Base-by-base conservation (phyloP, 2,797 vertebrate species). In the Prionace glauca region DNA sequence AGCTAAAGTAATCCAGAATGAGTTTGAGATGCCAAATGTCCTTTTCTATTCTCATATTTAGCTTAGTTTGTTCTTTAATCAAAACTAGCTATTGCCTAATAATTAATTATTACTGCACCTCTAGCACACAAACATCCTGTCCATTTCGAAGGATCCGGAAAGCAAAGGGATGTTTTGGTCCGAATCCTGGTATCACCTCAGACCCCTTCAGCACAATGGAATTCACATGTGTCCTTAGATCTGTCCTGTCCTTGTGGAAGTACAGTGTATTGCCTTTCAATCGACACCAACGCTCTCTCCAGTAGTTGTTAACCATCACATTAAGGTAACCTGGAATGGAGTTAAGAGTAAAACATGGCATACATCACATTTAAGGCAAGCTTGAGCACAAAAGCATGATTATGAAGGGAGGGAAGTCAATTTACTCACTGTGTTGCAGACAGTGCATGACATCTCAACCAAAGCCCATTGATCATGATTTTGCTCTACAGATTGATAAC, bases 241-340 rank as follows among this genome's bases (percentile, higher is more conserved):
- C 98, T 0, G 97, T 97, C 10, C 97, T 97, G 95, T 99, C 98
- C 97, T 98, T 99, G 97, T 99, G 98, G 96, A 99, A 98, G 97
- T 98, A 98, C n/a, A 99, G 97, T 1, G 97, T 99, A 96, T 98
- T 98, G 79, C 96, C 97, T 96, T 98, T 98, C 88, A 99, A 97
- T 67, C 98, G 97, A 69, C 99, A 99, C 99, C 99, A 99, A n/a
- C 98, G 98, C 96, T 99, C 99, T 97, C 98, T 99, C 99, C 99
- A 99, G 96, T 98, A 98, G 96, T 99, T 98, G 95, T 98, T 98
- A 95, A 98, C 97, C 97, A 99, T 97, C 96, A 99, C 98, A 0
- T 98, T 98, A 96, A 99, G 98, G 96, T 98, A 98, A 65, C 99
- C 99, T 99, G 96, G 14, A 29, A 29, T 72, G 18, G 74, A 77